These are phyloP conservation scores for Cyphomyrus plagiostoma DNA, from an alignment of 2,113 vertebrate species.

Conservation along the genomic window DNA sequence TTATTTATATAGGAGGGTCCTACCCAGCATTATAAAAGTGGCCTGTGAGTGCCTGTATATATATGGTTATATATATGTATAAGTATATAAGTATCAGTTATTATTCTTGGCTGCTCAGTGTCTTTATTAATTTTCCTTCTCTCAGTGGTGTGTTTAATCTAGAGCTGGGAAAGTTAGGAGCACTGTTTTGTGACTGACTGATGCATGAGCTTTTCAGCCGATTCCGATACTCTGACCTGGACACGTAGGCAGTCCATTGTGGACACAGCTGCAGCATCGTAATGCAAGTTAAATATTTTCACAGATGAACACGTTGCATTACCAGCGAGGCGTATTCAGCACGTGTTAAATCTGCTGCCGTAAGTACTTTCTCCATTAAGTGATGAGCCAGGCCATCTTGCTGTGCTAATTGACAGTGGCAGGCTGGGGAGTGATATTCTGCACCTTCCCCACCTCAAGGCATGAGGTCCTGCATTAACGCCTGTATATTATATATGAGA, in stretches of 20 bases:
- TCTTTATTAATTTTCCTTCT: not conserved
- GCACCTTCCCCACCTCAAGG: not conserved
- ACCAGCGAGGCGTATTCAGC: not conserved
- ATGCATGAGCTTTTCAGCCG: not conserved
- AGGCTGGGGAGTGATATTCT: not conserved
- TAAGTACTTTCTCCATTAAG: not conserved
- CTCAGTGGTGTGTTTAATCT: not conserved
- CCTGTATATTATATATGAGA: conserved; percentile 55
- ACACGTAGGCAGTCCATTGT: not conserved
- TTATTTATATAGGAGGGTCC: not conserved
- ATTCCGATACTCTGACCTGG: not conserved
- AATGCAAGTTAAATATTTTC: not conserved
- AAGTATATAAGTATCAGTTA: no score
- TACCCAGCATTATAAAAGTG: not conserved
- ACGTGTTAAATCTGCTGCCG: not conserved
- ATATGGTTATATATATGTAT: no score
- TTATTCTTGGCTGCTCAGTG: not conserved
- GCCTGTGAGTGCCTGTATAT: not conserved
- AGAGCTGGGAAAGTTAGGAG: not conserved
- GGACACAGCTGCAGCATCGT: not conserved
- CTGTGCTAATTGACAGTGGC: not conserved
- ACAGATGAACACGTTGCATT: not conserved
- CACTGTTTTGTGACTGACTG: not conserved
- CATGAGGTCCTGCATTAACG: not conserved
- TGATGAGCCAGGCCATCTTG: not conserved